Base-by-base conservation (phyloP, 2,113 vertebrate species). In the Perca flavescens region DNA sequence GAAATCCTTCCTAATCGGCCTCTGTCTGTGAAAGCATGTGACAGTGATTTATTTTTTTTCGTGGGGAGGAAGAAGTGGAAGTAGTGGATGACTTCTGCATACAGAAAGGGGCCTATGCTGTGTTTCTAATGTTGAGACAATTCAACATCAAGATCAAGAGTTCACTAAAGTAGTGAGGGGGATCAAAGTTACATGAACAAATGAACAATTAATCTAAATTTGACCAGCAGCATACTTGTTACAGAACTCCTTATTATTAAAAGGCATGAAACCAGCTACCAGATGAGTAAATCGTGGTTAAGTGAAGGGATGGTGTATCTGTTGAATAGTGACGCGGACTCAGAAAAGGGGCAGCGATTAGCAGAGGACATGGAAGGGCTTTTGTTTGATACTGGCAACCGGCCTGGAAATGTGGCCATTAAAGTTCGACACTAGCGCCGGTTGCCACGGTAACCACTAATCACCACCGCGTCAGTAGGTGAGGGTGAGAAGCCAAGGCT, bases 361-460 rank as follows among this genome's bases (percentile, higher is more conserved):
- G 53, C 40, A 46, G 70, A 80, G 72, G 58, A 88, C 28, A 15
- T 67, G 65, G 21, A 86, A 71, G 69, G 56, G 73, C 72, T 92
- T 43, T 82, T 85, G 86, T 87, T 68, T 85, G 60, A 74, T 64
- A 57, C 79, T 40, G 64, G 88, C 78, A 83, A 82, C 76, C 50
- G 66, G 74, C 72, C 82, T 64, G 71, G 68, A 87, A 85, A 76
- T 70, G 79, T 80, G 87, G 64, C 79, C 75, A 89, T 88, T 69
- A 79, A 67, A 77, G 64, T 84, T 54, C 57, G 78, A 80, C 56
- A 58, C 74, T 8, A 49, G 71, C 16, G 34, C 75, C 6, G 58
- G 86, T 91, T 88, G 85, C 85, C 91, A 90, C 76, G 80, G 90
- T 88, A 82, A 91, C 87, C 46, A 49, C 74, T 87, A 67, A 86